phyloP scores from a whole-genome alignment of 2,113 vertebrate genomes.

The Rhombomys opimus region DNA sequence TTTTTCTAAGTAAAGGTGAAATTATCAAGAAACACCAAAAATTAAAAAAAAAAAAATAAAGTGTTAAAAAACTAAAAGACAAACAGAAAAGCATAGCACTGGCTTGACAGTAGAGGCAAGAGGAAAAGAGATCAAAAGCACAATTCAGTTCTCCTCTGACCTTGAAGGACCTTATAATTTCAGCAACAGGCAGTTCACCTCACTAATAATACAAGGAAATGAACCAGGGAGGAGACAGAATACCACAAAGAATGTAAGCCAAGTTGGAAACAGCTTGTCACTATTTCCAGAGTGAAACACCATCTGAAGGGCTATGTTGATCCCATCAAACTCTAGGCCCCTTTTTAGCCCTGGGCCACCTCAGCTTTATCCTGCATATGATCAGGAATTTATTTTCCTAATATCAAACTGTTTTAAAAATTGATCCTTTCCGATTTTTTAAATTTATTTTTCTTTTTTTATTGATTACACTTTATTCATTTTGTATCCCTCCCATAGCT shows the following conservation, averaged over 20 bases:
- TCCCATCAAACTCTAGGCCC: conserved; percentile 3
- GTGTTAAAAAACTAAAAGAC: neutral
- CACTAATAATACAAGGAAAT: conserved; percentile 75
- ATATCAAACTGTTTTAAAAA: conserved; percentile 36
- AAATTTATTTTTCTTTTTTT: no score
- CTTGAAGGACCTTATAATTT: conserved; percentile 72
- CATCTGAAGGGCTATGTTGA: neutral
- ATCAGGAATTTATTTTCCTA: conserved; percentile 2
- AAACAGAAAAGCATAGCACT: neutral
- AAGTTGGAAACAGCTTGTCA: conserved; percentile 58
- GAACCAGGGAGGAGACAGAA: conserved; percentile 38
- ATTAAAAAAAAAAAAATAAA: neutral
- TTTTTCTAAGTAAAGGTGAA: conserved; percentile 29
- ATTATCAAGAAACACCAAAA: conserved; percentile 13
- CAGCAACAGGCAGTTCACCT: conserved; percentile 43
- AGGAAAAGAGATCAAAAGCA: neutral
- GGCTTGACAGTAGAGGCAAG: neutral
- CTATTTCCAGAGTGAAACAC: conserved; percentile 54
- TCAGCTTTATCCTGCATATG: neutral
- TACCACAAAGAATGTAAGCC: conserved; percentile 12
- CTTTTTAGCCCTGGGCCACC: neutral
- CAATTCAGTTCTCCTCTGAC: conserved; percentile 63
- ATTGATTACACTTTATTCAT: no score
- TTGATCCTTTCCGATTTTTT: neutral
- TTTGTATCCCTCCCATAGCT: no score